These are phyloP conservation scores for Geococcyx californianus DNA, from an alignment of 2,113 vertebrate species.

Conservation along the genomic window DNA sequence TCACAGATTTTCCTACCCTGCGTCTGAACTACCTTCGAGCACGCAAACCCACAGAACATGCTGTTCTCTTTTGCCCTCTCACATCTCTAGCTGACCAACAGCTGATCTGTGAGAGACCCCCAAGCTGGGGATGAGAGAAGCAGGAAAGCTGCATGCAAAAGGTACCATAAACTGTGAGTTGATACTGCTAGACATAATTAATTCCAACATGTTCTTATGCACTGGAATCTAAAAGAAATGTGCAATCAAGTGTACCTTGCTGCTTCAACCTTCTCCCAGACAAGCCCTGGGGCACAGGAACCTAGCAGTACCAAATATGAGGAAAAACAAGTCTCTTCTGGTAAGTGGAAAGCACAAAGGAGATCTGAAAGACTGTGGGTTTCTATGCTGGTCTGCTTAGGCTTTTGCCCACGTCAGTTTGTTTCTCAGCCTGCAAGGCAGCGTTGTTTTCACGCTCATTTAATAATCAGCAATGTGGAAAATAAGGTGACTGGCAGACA, in stretches of 20 bases:
- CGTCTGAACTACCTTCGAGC: accelerated
- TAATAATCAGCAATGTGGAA: background rate
- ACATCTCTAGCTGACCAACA: background rate
- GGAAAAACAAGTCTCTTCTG: background rate
- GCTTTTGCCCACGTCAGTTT: background rate
- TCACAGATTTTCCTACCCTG: background rate
- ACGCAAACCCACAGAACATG: accelerated
- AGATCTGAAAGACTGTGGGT: background rate
- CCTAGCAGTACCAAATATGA: background rate
- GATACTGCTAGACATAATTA: background rate
- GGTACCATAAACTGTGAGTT: too few relatives aligned
- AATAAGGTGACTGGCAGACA: background rate
- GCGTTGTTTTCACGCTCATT: background rate
- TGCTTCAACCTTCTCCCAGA: background rate
- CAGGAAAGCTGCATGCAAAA: background rate
- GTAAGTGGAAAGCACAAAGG: background rate
- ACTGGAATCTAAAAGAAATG: background rate
- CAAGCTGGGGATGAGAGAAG: accelerated
- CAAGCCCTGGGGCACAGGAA: background rate
- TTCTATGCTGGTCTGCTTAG: background rate
- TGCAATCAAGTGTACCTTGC: background rate
- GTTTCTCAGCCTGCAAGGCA: background rate
- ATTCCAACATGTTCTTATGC: background rate
- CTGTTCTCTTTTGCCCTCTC: background rate
- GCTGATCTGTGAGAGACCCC: background rate